Evolutionary conservation across 1,140 invertebrate species (phyloP).

Genomic region (Calephelis virginiensis): DNA sequence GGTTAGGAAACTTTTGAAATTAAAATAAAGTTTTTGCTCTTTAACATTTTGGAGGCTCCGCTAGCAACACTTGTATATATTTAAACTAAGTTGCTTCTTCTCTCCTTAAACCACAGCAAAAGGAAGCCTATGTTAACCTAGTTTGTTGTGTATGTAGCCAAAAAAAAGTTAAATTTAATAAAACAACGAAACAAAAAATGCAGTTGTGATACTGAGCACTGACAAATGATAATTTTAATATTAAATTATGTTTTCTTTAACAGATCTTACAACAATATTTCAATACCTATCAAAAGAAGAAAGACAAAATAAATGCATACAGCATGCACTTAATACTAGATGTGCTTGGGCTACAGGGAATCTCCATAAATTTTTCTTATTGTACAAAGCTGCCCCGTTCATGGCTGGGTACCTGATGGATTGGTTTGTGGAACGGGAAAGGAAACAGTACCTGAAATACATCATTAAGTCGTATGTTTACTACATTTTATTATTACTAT

Average conservation of each 20-base stretch:
- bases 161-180: too few relatives aligned
- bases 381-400: constrained; percentile 92
- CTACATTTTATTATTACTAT: constrained; percentile 35
- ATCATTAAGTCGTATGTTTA: constrained; percentile 97
- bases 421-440: constrained; percentile 96
- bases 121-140: too few relatives aligned
- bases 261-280: constrained; percentile 95
- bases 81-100: too few relatives aligned
- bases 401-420: constrained; percentile 98
- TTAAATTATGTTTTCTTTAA: constrained; percentile 48
- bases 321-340: constrained; percentile 91
- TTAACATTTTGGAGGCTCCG: too few relatives aligned
- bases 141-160: too few relatives aligned
- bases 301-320: constrained; percentile 90
- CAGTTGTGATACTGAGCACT: too few relatives aligned
- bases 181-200: too few relatives aligned
- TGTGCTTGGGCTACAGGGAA: constrained; percentile 95
- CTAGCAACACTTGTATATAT: too few relatives aligned
- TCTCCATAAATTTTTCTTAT: constrained; percentile 94
- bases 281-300: constrained; percentile 88
- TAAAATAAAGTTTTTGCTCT: too few relatives aligned
- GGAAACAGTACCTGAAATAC: constrained; percentile 92
- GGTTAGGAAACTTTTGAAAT: too few relatives aligned
- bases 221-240: too few relatives aligned
- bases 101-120: too few relatives aligned